Evolutionary conservation across 2,888 invertebrate genomes (phyloP).

Genomic region (Lamproptera curius): DNA sequence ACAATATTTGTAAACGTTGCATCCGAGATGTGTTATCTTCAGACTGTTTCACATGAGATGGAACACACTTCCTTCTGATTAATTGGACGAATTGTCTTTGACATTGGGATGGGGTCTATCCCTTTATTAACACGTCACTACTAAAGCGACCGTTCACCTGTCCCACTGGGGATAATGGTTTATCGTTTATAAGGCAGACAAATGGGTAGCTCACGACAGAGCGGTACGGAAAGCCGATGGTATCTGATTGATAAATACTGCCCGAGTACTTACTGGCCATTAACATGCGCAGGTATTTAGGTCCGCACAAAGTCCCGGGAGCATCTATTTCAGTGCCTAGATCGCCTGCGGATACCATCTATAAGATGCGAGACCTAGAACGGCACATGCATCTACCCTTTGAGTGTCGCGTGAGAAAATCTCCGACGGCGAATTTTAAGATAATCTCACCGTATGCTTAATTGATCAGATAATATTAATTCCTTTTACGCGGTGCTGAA

Average conservation of each 20-base stretch:
- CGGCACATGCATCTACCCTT: background rate
- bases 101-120: background rate
- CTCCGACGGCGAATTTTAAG: background rate
- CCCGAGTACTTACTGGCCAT: conserved; percentile 4
- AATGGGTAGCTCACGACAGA: conserved; percentile 6
- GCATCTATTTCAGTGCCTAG: conserved; percentile 5
- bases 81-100: background rate
- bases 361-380: background rate
- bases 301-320: conserved; percentile 1
- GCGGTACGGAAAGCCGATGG: conserved; percentile 3
- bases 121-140: conserved; percentile 1
- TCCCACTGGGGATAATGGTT: background rate
- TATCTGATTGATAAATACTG: conserved; percentile 9
- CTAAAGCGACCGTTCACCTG: background rate
- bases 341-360: background rate
- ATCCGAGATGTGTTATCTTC: background rate
- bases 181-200: background rate
- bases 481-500: background rate
- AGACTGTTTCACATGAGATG: background rate
- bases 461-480: conserved; percentile 1
- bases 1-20: background rate
- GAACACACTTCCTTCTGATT: background rate
- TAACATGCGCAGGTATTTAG: conserved; percentile 6
- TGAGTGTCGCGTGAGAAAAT: background rate
- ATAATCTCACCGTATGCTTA: background rate